Conservation (phyloP, 2,888 invertebrate genomes). For the Autographa pulchrina region DNA sequence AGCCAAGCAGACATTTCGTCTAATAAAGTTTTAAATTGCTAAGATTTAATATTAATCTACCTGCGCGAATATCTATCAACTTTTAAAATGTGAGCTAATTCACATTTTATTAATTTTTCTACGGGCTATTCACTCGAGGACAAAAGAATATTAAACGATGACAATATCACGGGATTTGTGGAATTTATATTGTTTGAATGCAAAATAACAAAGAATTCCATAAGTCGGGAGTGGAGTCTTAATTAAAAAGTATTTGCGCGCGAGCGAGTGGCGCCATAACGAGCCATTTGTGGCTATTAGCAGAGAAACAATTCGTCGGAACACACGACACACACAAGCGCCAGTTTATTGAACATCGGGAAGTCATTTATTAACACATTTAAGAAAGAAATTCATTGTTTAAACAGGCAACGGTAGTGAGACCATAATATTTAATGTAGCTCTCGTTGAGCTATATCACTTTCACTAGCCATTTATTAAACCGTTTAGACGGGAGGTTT, state of each 20-base stretch:
- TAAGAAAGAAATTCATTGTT: conserved; percentile 37
- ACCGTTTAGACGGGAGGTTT: conserved; percentile 18
- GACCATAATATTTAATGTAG: conserved; percentile 30
- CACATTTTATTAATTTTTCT: too few relatives aligned
- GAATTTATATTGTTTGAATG: conserved; percentile 20
- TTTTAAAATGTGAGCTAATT: too few relatives aligned
- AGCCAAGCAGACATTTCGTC: background rate
- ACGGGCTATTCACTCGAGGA: background rate
- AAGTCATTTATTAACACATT: conserved; percentile 51
- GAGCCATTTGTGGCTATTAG: conserved; percentile 65
- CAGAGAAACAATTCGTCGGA: conserved; percentile 52
- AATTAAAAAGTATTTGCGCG: conserved; percentile 72
- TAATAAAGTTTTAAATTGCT: background rate
- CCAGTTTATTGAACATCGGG: conserved; percentile 46
- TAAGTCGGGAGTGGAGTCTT: conserved; percentile 60
- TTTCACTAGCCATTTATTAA: conserved; percentile 7
- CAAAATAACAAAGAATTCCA: conserved; percentile 49
- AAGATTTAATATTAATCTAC: background rate
- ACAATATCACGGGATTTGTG: background rate
- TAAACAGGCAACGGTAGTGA: conserved; percentile 8
- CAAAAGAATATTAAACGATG: background rate
- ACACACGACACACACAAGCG: conserved; percentile 49
- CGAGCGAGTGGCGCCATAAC: conserved; percentile 61
- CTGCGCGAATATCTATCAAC: background rate
- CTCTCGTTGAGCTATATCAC: conserved; percentile 17